A percentile compares a stretch with the other conserved stretches of the same genome.
Conservation (phyloP, 2,113 vertebrate genomes). For the Aythya baeri region DNA sequence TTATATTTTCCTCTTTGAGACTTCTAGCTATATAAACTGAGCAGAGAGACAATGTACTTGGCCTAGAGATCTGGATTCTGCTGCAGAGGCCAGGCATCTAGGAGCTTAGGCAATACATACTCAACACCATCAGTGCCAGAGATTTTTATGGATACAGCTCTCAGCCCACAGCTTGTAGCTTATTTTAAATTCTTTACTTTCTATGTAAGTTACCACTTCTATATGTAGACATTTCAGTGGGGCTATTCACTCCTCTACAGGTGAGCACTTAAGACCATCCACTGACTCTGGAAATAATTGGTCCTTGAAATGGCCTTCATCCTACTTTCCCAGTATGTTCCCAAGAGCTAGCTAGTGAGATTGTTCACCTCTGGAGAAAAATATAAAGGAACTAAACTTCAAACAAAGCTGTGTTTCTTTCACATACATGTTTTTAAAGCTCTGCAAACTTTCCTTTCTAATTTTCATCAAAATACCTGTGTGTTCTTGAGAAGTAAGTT, state of each 20-base stretch:
- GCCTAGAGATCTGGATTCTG: neutral
- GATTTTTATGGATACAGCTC: neutral
- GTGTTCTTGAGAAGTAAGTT: neutral
- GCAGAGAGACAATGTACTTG: neutral
- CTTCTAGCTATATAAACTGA: neutral
- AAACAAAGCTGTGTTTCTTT: neutral
- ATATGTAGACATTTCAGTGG: neutral
- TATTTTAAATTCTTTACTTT: neutral
- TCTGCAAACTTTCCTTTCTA: neutral
- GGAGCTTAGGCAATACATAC: neutral
- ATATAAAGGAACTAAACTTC: neutral
- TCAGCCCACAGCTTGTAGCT: neutral
- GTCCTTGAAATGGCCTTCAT: neutral
- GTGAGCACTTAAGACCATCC: neutral
- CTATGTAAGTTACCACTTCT: neutral
- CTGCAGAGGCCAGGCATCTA: neutral
- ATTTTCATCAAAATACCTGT: neutral
- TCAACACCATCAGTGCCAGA: neutral
- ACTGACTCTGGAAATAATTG: neutral
- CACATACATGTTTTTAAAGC: neutral
- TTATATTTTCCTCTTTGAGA: neutral
- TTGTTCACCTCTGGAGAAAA: neutral
- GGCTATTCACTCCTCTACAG: neutral
- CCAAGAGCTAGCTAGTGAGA: neutral
- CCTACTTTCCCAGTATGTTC: neutral